Percentiles rank a stretch among this genome's conserved stretches.
Conservation (phyloP, 2,888 invertebrate genomes). For the Pecten maximus region DNA sequence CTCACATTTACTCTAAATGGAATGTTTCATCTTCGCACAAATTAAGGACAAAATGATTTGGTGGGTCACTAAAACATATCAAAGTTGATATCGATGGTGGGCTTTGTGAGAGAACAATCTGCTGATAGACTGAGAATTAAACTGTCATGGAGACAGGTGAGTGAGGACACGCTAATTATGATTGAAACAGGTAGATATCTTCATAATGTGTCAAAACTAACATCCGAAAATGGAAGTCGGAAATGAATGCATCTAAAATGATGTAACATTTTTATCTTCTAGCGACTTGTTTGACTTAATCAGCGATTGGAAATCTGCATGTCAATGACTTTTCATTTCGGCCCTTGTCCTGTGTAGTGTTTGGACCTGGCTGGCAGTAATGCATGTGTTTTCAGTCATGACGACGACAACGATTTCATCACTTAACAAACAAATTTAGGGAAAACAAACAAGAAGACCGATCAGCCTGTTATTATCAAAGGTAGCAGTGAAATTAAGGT, state of each 20-base stretch:
- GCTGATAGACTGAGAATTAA: not conserved
- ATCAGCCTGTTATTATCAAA: slow-evolving; percentile 1
- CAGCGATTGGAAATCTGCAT: slow-evolving; percentile 4
- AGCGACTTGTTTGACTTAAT: slow-evolving; percentile 19
- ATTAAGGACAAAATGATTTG: not conserved
- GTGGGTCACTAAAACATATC: not conserved
- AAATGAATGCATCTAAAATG: slow-evolving; percentile 13
- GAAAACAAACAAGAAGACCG: slow-evolving; percentile 33
- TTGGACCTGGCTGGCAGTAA: not conserved
- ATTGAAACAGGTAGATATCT: slow-evolving; percentile 20
- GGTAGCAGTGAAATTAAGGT: slow-evolving; percentile 33
- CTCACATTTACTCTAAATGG: not conserved
- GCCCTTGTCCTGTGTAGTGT: not conserved
- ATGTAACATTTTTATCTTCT: slow-evolving; percentile 9
- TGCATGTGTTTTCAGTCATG: slow-evolving; percentile 14
- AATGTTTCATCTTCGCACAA: not conserved
- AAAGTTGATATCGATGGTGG: not conserved
- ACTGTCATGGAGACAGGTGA: not conserved
- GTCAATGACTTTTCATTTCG: not conserved
- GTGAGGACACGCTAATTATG: not conserved
- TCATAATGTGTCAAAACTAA: slow-evolving; percentile 18
- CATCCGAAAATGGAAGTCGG: slow-evolving; percentile 26
- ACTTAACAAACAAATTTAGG: slow-evolving; percentile 32
- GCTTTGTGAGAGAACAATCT: not conserved
- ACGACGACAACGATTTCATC: slow-evolving; percentile 9